Base-by-base conservation (phyloP, 1,140 invertebrate species). In the Drosophila pectinifera region DNA sequence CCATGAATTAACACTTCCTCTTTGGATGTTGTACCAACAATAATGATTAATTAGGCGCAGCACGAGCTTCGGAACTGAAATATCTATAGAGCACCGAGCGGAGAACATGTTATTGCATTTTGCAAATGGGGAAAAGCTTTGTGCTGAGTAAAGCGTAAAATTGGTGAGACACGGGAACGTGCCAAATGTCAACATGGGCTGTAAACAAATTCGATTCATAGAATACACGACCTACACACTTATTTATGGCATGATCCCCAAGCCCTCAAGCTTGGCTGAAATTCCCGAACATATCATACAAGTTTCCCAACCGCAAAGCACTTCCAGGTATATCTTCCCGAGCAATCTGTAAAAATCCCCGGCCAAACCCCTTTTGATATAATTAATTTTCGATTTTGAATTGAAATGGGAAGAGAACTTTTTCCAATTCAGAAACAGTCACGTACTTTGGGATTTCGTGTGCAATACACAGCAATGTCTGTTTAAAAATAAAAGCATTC, bases 111-210 rank as follows among this genome's bases (percentile, higher is more conserved):
- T 48, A 20, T 56, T 48, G 51, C 57, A 68, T 67, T 69, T 74
- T 43, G 28, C 22, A 42, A 18, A 65, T 62, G 38, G 46, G 49
- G 36, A 70, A 59, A 48, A 63, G 43, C 58, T 45, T 75, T 76
- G 54, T 68, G 83, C 83, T 83, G 79, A 83, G 63, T 28, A 62
- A 22, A 76, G 75, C 79, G 53, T 31, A 49, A 63, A 65, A 58
- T 76, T 65, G 16, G 38, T 58, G 51, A 83, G 84, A 86, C 83
- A 83, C 54, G 64, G 65, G 75, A 86, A 86, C 83, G 83, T 86
- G 83, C 55, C 72, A 56, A 64, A 80, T 88, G 83, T 78, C 55
- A 48, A 49, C 43, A 49, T 73, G 63, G 56, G 45, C 53, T 34
- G 39, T 39, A 72, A 70, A 67, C 38, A 68, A 84, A 84, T 70